Evolutionary conservation across 2,113 vertebrate species (phyloP).

Genomic region (Triplophysa dalaica): DNA sequence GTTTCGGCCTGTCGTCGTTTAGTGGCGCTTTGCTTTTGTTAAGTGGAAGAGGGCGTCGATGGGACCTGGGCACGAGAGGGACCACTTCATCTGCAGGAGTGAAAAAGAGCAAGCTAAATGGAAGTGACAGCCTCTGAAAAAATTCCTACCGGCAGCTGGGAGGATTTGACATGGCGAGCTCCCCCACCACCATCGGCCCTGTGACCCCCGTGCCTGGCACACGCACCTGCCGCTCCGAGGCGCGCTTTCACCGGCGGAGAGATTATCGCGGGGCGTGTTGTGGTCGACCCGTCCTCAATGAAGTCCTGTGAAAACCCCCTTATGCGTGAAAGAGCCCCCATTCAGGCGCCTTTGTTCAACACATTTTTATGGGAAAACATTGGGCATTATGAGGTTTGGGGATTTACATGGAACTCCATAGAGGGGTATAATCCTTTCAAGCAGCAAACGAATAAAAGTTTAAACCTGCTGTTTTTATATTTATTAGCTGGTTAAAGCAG

Average conservation of each 20-base stretch:
- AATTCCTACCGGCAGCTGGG: conserved; percentile 76
- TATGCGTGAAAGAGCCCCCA: conserved; percentile 79
- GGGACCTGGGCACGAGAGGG: conserved; percentile 58
- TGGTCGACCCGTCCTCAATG: conserved; percentile 77
- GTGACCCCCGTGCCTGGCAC: conserved; percentile 69
- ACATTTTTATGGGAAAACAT: conserved; percentile 87
- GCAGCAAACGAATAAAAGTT: conserved; percentile 79
- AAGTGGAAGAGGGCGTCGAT: conserved; percentile 53
- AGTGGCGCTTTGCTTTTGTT: conserved; percentile 57
- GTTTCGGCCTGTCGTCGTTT: conserved; percentile 74
- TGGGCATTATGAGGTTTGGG: conserved; percentile 88
- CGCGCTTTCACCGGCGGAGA: conserved; percentile 84
- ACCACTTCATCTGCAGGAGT: conserved; percentile 61
- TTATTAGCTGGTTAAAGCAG: conserved; percentile 79
- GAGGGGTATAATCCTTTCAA: conserved; percentile 84
- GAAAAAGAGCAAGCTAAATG: conserved; percentile 76
- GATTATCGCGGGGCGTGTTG: conserved; percentile 87
- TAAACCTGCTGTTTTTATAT: conserved; percentile 87
- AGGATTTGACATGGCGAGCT: conserved; percentile 65
- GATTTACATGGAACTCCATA: conserved; percentile 88
- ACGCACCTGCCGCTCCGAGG: conserved; percentile 78
- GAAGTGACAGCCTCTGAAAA: conserved; percentile 75
- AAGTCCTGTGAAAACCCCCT: conserved; percentile 81
- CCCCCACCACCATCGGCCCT: conserved; percentile 59
- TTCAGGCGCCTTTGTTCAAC: conserved; percentile 77